Evolutionary conservation across 2,888 invertebrate genomes (phyloP), one percentile per base, ranked within the genome.

Genomic region (Pocota personata): DNA sequence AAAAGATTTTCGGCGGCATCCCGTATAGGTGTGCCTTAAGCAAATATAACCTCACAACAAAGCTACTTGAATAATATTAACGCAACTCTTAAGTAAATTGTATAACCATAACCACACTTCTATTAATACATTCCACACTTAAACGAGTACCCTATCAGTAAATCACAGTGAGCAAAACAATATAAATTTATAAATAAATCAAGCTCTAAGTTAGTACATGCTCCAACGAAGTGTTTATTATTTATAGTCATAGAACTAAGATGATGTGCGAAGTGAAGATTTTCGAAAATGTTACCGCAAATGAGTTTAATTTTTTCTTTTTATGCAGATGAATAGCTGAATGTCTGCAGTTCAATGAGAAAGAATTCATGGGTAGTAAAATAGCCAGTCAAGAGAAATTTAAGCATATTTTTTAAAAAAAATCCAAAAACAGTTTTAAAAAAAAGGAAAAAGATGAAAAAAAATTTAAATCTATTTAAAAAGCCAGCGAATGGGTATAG

Each of bases 401-500:
- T 60, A 69, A 84, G 79, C 84, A 52, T 27, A 43, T 73, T 19
- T 35, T 60, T 72, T 55, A 46, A 52, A 50, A 40, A 52, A 40
- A 67, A 5, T 75, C 32, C 48, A 58, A 69, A 71, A 16, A 37
- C 6, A 48, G 67, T 16, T 10, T 12, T 21, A 60, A 46, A 79
- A 32, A 40, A 21, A 71, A 62, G 67, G 12, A 12, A 80, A 76
- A 52, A 69, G 12, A n/a, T 40, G 67, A 58, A 43, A 10, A 21
- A 52, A 40, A 35, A 57, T 21, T 37, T 66, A 40, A 52, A n/a
- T 78, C 32, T 84, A 75, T 58, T 37, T 69, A 67, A 86, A 52
- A 86, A 86, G 84, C 84, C 75, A 84, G 69, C 82, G 82, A 86
- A 86, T 82, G 76, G 71, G 52, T 76, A 67, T 52, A 77, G 58